Evolutionary conservation across 2,888 invertebrate genomes (phyloP).

Genomic region (Pristionchus japonicus): DNA sequence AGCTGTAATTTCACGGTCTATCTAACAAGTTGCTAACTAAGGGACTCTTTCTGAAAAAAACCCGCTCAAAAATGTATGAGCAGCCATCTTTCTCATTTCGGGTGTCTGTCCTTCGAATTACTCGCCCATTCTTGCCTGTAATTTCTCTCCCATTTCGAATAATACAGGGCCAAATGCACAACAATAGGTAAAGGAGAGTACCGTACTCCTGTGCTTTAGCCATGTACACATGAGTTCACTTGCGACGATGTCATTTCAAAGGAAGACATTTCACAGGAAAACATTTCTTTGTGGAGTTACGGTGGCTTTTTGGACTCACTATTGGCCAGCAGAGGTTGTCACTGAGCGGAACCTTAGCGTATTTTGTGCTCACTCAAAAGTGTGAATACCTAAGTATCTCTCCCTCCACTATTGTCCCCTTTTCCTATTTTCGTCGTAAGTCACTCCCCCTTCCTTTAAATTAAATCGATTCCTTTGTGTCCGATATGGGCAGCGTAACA

Average conservation of each 20-base stretch:
- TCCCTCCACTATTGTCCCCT: background rate
- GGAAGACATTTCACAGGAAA: background rate
- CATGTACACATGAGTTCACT: too few relatives aligned
- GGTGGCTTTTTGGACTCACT: too few relatives aligned
- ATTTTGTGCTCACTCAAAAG: background rate
- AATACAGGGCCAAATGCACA: background rate
- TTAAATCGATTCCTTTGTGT: background rate
- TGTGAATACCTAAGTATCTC: background rate
- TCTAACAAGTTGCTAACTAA: background rate
- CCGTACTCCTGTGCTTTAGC: background rate
- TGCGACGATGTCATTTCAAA: too few relatives aligned
- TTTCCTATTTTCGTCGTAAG: constrained; percentile 2
- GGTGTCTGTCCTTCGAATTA: background rate
- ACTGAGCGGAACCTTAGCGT: background rate
- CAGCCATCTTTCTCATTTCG: background rate
- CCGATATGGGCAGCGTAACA: too few relatives aligned
- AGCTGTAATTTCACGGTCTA: background rate
- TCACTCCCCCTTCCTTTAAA: constrained; percentile 3
- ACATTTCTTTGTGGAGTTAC: background rate
- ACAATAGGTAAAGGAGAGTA: background rate
- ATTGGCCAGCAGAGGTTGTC: background rate
- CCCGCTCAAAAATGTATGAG: background rate
- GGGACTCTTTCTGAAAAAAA: too few relatives aligned
- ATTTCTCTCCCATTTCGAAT: background rate
- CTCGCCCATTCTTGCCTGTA: background rate